Percentiles rank a stretch among this genome's conserved stretches.
These are phyloP conservation scores for Electrona antarctica DNA, from an alignment of 2,113 vertebrate genomes.

Conservation along the genomic window DNA sequence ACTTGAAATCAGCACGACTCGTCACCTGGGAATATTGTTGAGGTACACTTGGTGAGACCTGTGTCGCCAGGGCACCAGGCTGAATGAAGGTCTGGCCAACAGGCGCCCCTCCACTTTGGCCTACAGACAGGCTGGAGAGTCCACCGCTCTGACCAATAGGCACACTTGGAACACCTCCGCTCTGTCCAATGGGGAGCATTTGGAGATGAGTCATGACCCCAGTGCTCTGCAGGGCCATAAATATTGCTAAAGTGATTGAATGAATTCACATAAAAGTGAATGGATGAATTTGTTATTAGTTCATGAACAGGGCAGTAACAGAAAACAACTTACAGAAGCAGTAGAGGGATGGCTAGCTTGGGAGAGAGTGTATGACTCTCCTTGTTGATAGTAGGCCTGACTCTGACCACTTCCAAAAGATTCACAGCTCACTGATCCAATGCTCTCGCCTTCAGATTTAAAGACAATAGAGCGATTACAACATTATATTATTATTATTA, in stretches of 20 bases:
- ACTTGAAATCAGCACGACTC: conserved; percentile 21
- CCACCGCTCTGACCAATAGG: conserved; percentile 76
- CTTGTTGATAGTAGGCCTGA: conserved; percentile 71
- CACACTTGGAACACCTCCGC: conserved; percentile 64
- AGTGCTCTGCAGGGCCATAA: conserved; percentile 53
- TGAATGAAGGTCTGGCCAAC: conserved; percentile 75
- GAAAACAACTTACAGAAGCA: conserved; percentile 73
- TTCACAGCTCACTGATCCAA: conserved; percentile 76
- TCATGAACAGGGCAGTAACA: conserved; percentile 24
- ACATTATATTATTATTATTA: not conserved
- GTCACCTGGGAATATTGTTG: conserved; percentile 82
- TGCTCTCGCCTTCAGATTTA: conserved; percentile 67
- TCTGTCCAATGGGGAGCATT: conserved; percentile 72
- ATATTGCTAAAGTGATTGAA: not conserved
- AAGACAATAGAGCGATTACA: conserved; percentile 24
- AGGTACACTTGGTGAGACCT: conserved; percentile 75
- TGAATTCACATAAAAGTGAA: not conserved
- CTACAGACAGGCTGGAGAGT: conserved; percentile 62
- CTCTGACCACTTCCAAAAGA: conserved; percentile 75
- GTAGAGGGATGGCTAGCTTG: conserved; percentile 74
- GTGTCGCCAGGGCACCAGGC: conserved; percentile 74
- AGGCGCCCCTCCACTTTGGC: conserved; percentile 72
- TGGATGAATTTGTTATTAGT: not conserved
- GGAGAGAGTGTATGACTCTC: conserved; percentile 68
- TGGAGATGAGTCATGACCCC: conserved; percentile 65